Conservation (phyloP, 2,888 invertebrate species). For the Dicyrtomina minuta region DNA sequence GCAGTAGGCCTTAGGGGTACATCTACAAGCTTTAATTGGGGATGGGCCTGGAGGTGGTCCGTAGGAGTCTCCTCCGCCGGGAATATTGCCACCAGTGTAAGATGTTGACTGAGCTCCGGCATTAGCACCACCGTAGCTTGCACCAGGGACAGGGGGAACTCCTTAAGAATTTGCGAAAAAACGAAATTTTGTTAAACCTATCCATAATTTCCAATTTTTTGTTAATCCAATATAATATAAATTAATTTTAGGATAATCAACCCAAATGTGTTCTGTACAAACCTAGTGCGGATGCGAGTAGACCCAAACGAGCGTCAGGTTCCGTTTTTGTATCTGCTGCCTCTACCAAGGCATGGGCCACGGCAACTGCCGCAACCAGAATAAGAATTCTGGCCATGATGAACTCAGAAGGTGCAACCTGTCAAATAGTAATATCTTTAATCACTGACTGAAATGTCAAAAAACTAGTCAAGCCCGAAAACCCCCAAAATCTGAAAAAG, state of each 20-base stretch:
- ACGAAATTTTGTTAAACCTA: not conserved
- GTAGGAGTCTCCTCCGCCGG: not conserved
- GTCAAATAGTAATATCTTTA: not conserved
- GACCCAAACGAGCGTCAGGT: conserved; percentile 41
- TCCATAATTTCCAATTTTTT: not conserved
- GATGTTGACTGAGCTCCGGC: conserved; percentile 17
- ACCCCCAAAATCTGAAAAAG: too few species aligned
- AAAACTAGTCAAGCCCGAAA: too few species aligned
- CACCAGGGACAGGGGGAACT: conserved; percentile 44
- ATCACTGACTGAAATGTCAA: not conserved
- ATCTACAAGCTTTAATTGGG: conserved; percentile 24
- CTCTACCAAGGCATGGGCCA: not conserved
- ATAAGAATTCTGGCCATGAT: not conserved
- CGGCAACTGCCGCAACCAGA: conserved; percentile 8
- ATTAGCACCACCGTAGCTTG: conserved; percentile 12
- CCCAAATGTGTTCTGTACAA: not conserved
- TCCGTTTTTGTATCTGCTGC: not conserved
- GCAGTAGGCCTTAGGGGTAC: conserved; percentile 26
- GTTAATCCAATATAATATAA: not conserved
- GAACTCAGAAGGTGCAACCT: not conserved
- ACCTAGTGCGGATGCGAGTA: conserved; percentile 46
- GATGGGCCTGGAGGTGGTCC: conserved; percentile 6
- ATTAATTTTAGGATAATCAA: not conserved
- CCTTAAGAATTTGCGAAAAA: conserved; percentile 23
- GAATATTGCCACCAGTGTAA: conserved; percentile 9